Base-by-base conservation (phyloP, 2,797 vertebrate genomes). In the Sebastes hopkinsi region DNA sequence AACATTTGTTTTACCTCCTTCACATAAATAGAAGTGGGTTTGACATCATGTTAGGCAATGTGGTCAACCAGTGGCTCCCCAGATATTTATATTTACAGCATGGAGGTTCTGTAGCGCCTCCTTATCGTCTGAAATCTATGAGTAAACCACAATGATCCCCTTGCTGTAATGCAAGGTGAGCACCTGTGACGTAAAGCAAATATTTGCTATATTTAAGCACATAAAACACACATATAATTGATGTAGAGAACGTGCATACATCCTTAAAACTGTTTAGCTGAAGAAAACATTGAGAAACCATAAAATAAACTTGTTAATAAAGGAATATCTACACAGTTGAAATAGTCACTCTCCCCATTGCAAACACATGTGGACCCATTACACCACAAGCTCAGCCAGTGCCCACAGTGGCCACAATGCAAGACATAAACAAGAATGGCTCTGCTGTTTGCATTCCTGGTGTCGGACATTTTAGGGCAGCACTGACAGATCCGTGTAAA, bases 391-490 rank as follows among this genome's bases (percentile, higher is more conserved):
- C 80, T 84, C 64, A 81, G 87, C 82, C 86, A 73, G 83, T 83
- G 88, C 74, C 88, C 85, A 79, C 87, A 85, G 85, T 27, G 55
- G 75, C 90, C 91, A 86, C 87, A 93, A 84, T 73, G 87, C 84
- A 88, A 91, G 86, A 90, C 87, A 86, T 93, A 94, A 95, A 94
- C 93, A 95, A 91, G 90, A 90, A 91, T 20, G 87, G 89, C 86
- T 85, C 72, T 65, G 72, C 86, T 90, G 90, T 92, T 94, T 88
- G 91, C 94, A 95, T 95, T 95, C 94, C 92, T 93, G 88, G 85
- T 85, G 89, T 91, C 64, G 82, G 87, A 86, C 89, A 87, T 90
- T 89, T 93, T 89, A 86, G 92, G 88, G 89, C 86, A 92, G 78
- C 77, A 88, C 88, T 88, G 92, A 94, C 90, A 90, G 87, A 91